These are phyloP conservation scores for Hirtodrosophila trivittata DNA, from an alignment of 2,888 invertebrate species.

Conservation along the genomic window DNA sequence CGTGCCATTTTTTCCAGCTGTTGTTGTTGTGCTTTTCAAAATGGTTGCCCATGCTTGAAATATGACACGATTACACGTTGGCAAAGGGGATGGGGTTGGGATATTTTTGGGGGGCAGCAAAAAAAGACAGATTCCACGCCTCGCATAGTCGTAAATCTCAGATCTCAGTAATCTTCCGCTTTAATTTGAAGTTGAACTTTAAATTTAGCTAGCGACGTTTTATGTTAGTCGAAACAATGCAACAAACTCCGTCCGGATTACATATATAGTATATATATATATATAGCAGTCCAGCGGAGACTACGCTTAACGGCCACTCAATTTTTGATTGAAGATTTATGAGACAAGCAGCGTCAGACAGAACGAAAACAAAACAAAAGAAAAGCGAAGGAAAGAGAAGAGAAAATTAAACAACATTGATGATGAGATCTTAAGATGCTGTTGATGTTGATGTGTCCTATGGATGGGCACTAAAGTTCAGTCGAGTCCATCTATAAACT, in stretches of 20 bases:
- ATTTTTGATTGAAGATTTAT: conserved; percentile 75
- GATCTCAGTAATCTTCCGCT: background rate
- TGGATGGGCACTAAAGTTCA: conserved; percentile 40
- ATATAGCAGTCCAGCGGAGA: too few species aligned
- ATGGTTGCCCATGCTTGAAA: conserved; percentile 79
- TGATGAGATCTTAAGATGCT: conserved; percentile 49
- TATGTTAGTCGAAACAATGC: conserved; percentile 27
- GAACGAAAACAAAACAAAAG: conserved; percentile 3
- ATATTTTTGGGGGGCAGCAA: too few species aligned
- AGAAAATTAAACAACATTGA: conserved; percentile 12
- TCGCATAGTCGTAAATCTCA: too few species aligned
- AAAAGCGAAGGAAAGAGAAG: background rate
- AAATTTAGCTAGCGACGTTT: conserved; percentile 11
- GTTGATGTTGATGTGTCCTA: conserved; percentile 18
- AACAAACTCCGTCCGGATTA: conserved; percentile 10
- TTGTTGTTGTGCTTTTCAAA: conserved; percentile 48
- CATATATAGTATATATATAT: background rate
- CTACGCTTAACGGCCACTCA: conserved; percentile 69
- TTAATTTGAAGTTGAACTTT: conserved; percentile 16
- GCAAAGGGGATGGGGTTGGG: conserved; percentile 9
- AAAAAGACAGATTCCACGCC: too few species aligned
- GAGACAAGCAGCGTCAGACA: conserved; percentile 23
- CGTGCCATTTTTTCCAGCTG: conserved; percentile 29
- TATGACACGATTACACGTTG: conserved; percentile 79
- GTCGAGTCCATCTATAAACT: conserved; percentile 14